Conservation (phyloP, 2,888 invertebrate species). For the Cephus rjabovi region DNA sequence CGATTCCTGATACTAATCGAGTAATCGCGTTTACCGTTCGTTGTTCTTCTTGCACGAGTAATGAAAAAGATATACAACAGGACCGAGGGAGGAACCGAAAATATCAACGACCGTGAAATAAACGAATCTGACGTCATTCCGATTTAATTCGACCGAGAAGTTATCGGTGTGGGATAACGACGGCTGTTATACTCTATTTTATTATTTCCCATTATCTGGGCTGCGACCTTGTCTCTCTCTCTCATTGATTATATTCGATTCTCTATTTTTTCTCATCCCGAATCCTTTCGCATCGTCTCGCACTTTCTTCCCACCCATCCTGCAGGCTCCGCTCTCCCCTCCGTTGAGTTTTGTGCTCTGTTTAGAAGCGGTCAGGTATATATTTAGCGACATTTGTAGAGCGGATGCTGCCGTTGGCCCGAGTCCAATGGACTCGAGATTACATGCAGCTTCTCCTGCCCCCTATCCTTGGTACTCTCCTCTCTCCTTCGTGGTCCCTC, state of each 20-base stretch:
- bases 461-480: not conserved
- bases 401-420: constrained; percentile 58
- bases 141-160: constrained; percentile 8
- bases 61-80: not conserved
- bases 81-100: constrained; percentile 31
- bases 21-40: not conserved
- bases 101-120: constrained; percentile 49
- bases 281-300: not conserved
- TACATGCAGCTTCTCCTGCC: constrained; percentile 6
- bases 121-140: constrained; percentile 15
- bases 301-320: not conserved
- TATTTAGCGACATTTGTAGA: constrained; percentile 61
- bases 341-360: constrained; percentile 42
- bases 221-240: constrained; percentile 6
- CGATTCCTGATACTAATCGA: not conserved
- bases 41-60: not conserved
- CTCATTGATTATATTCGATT: not conserved
- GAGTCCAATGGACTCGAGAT: constrained; percentile 42
- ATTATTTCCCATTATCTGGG: constrained; percentile 27
- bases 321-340: constrained; percentile 15
- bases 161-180: constrained; percentile 45
- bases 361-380: constrained; percentile 49
- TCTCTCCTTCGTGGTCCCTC: not conserved
- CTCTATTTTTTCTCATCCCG: not conserved
- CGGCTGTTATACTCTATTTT: constrained; percentile 41